Conservation (phyloP, 2,113 vertebrate genomes). For the Rousettus leschenaultii region DNA sequence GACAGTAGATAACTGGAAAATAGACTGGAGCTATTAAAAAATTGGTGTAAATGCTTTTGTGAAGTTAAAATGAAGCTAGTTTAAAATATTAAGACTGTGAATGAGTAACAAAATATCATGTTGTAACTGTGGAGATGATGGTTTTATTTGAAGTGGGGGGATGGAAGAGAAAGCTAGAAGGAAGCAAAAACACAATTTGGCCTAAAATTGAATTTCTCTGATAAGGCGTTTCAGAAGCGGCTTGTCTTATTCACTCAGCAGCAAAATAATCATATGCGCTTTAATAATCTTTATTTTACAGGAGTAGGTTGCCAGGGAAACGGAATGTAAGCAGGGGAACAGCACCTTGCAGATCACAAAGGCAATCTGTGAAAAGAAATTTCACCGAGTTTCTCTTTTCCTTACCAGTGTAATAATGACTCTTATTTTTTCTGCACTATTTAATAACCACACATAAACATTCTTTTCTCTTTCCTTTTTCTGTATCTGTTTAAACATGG, state of each 20-base stretch:
- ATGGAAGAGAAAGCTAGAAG: constrained; percentile 79
- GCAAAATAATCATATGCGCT: constrained; percentile 89
- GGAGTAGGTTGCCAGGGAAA: constrained; percentile 87
- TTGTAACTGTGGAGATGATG: constrained; percentile 78
- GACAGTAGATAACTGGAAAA: constrained; percentile 37
- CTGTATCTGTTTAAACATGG: constrained; percentile 78
- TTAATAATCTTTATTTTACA: constrained; percentile 92
- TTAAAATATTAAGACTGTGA: constrained; percentile 71
- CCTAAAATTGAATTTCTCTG: constrained; percentile 87
- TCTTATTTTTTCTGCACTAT: constrained; percentile 83
- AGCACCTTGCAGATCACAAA: constrained; percentile 87
- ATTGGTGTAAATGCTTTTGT: constrained; percentile 65
- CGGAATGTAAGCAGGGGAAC: constrained; percentile 85
- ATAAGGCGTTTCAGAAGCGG: constrained; percentile 86
- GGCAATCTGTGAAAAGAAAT: constrained; percentile 86
- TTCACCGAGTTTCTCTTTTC: constrained; percentile 83
- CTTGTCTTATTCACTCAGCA: constrained; percentile 85
- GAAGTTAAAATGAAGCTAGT: constrained; percentile 75
- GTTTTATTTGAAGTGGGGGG: constrained; percentile 82
- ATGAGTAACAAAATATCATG: constrained; percentile 80
- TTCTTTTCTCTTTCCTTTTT: constrained; percentile 76
- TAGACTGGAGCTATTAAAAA: constrained; percentile 47
- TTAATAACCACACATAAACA: constrained; percentile 83
- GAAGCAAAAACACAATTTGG: constrained; percentile 86
- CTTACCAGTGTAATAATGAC: constrained; percentile 81